Base-by-base conservation (phyloP, 2,113 vertebrate species). In the Lanius ludovicianus region DNA sequence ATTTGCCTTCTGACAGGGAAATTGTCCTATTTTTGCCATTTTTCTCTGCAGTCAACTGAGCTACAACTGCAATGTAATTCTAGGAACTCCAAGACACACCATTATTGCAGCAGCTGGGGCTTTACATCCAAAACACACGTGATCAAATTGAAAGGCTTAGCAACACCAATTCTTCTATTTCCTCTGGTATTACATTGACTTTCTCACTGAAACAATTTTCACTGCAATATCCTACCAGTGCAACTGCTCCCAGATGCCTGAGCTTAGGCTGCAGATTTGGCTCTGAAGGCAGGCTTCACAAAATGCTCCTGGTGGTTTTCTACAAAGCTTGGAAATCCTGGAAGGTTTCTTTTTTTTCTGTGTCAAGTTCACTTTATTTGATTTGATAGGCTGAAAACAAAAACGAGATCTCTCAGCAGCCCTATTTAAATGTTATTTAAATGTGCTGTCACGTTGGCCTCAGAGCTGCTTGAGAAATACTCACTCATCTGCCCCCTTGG, bases 171-270 rank as follows among this genome's bases (percentile, higher is more conserved):
- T 89, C 53, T 68, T 53, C 62, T 64, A 1, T 82, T 84, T 93
- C 82, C 62, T 87, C 28, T 35, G 49, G 27, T 50, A 62, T 77
- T 88, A 70, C 68, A 28, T 9, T 33, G 64, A 53, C 42, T 88
- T 95, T 53, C 85, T 70, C 10, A 3, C 71, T 93, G 85, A 86
- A 95, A 73, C 35, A 39, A 47, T 92, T 95, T 96, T 77, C 80
- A 59, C 64, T 67, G 42, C 68, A 77, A 11, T 86, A 63, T 74
- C 81, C 39, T 39, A 25, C 9, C 19, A 11, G 28, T 31, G 68
- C 80, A 94, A 88, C 79, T 46, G 30, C 33, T 90, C 71, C 89
- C 79, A 81, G 79, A 31, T 59, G 68, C 55, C 73, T 70, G 63
- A 84, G 69, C 81, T 96, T 44, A 68, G 64, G 46, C 55, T 73